Evolutionary conservation across 2,797 vertebrate species (phyloP).

Genomic region (Myotis myotis): DNA sequence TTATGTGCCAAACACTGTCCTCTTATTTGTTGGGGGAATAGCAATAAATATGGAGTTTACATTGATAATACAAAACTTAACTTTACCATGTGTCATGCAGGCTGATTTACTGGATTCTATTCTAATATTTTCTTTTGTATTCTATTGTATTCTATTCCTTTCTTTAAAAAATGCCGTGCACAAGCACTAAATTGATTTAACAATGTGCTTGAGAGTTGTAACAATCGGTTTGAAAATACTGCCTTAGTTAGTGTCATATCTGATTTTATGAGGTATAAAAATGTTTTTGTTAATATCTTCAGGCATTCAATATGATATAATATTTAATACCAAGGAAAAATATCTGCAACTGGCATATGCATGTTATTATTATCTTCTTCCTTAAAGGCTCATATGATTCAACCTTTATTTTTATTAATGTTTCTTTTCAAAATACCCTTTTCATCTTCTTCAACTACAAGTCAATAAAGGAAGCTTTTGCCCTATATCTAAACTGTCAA

Average conservation of each 20-base stretch:
- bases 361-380: constrained; percentile 41
- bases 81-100: not conserved
- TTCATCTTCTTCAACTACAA: constrained; percentile 83
- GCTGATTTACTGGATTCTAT: constrained; percentile 16
- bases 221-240: constrained; percentile 52
- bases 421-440: constrained; percentile 77
- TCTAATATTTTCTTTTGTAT: constrained; percentile 44
- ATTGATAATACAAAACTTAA: constrained; percentile 41
- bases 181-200: constrained; percentile 57
- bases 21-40: not conserved
- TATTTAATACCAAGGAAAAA: constrained; percentile 44
- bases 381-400: constrained; percentile 75
- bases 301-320: constrained; percentile 39
- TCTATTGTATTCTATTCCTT: not conserved
- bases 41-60: not conserved
- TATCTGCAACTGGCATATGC: constrained; percentile 23
- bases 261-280: constrained; percentile 37
- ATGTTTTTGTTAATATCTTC: constrained; percentile 56
- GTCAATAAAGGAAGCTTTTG: constrained; percentile 83
- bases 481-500: constrained; percentile 82
- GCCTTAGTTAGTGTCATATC: constrained; percentile 6
- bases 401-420: constrained; percentile 80
- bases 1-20: not conserved
- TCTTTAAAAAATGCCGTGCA: constrained; percentile 23
- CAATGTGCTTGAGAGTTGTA: constrained; percentile 37